Evolutionary conservation across 2,888 invertebrate species (phyloP).

Genomic region (Volucella inanis): DNA sequence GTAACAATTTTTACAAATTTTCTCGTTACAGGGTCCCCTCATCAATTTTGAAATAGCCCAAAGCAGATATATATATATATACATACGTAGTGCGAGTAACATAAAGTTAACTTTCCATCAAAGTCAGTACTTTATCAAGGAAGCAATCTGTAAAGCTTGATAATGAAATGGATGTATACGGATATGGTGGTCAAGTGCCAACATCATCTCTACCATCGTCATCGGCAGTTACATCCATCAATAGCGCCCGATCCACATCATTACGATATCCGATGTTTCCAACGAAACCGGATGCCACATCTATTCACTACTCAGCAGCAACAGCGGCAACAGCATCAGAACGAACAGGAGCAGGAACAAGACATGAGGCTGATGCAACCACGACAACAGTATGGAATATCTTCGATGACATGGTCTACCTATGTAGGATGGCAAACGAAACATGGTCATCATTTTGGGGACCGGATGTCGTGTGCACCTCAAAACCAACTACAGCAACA

Average conservation of each 20-base stretch:
- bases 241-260: conserved; percentile 54
- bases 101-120: neutral
- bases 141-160: conserved; percentile 79
- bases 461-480: conserved; percentile 78
- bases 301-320: conserved; percentile 12
- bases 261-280: conserved; percentile 57
- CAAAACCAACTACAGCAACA: conserved; percentile 34
- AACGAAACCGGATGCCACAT: conserved; percentile 53
- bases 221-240: conserved; percentile 58
- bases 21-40: conserved; percentile 29
- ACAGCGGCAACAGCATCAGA: conserved; percentile 7
- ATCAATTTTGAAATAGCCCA: neutral
- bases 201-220: conserved; percentile 64
- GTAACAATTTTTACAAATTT: neutral
- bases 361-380: conserved; percentile 33
- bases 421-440: conserved; percentile 78
- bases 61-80: neutral
- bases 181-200: conserved; percentile 81
- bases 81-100: too few relatives aligned
- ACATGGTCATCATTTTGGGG: conserved; percentile 77
- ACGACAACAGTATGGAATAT: conserved; percentile 63
- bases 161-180: conserved; percentile 83
- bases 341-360: neutral
- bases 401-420: conserved; percentile 75
- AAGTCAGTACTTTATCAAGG: conserved; percentile 41